Percentiles rank a stretch among this genome's conserved stretches.
phyloP scores from a whole-genome alignment of 2,797 vertebrate species.

The Setipinna tenuifilis region DNA sequence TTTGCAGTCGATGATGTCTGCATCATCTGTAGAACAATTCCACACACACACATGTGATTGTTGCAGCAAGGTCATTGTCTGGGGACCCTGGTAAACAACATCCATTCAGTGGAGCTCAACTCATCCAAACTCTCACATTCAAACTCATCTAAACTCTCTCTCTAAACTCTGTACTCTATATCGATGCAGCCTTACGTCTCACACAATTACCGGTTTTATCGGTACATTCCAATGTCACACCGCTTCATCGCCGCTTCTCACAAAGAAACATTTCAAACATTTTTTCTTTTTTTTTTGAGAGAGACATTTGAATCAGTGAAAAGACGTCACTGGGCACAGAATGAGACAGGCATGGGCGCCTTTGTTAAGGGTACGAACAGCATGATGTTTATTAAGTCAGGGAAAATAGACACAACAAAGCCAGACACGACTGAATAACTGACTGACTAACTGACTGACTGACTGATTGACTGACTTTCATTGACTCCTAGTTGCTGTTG shows the following conservation, averaged over 20 bases:
- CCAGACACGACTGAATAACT: too few relatives aligned
- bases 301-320: too few relatives aligned
- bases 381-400: too few relatives aligned
- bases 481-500: too few relatives aligned
- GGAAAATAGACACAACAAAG: too few relatives aligned
- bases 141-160: not conserved
- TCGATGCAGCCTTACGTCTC: not conserved
- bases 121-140: not conserved
- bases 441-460: too few relatives aligned
- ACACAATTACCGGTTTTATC: not conserved
- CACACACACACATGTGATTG: not conserved
- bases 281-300: too few relatives aligned
- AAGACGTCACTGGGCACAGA: too few relatives aligned
- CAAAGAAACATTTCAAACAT: not conserved
- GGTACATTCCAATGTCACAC: not conserved
- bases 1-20: not conserved
- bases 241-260: not conserved
- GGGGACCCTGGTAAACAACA: not conserved
- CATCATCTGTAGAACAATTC: not conserved
- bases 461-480: too few relatives aligned
- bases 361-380: too few relatives aligned
- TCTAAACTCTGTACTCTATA: too few relatives aligned
- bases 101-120: not conserved
- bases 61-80: not conserved
- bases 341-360: too few relatives aligned